Base-by-base conservation (phyloP, 2,888 invertebrate species). In the Xestobium rufovillosum region DNA sequence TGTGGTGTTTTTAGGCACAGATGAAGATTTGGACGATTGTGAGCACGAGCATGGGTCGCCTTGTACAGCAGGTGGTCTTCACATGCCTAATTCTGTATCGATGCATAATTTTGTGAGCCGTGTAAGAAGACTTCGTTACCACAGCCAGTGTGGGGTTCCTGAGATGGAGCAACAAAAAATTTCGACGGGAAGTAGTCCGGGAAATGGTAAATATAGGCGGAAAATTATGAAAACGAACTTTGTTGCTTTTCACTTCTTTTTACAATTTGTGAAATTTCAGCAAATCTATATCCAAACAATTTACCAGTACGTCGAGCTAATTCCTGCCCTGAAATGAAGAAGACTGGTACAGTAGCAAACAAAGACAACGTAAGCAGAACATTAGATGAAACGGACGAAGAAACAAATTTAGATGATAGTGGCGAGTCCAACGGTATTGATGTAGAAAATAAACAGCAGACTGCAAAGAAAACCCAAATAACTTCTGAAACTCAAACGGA, bases 81-180 rank as follows among this genome's bases (percentile, higher is more conserved):
- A 76, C 52, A 75, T 76, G 70, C 75, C 76, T 15, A 73, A 72
- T 51, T 66, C 67, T 6, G 67, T 65, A 33, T 71, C 73, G 13
- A 69, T 77, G 65, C 67, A 69, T 38, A 70, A 71, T 45, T 70
- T 76, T 49, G 69, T 75, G 1, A 70, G 72, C 41, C 66, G 71
- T 26, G 70, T 76, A 26, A 70, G 69, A 48, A 66, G 80, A 6
- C 66, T 75, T 45, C 70, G 80, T 15, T 73, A 73, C 58, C 71
- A 76, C 52, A 81, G 80, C 53, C 78, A 80, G 44, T 78, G 76
- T 41, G 63, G 71, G n/a, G n/a, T n/a, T n/a, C n/a, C n/a, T n/a
- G 72, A 71, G 41, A 50, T 57, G 1, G 61, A 61, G 15, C 44
- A 48, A 36, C 47, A 44, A 4, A 60, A 56, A 55, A 56, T 46